Evolutionary conservation across 2,888 invertebrate species (phyloP), one percentile per base, ranked within the genome.

Genomic region (Carcina quercana): DNA sequence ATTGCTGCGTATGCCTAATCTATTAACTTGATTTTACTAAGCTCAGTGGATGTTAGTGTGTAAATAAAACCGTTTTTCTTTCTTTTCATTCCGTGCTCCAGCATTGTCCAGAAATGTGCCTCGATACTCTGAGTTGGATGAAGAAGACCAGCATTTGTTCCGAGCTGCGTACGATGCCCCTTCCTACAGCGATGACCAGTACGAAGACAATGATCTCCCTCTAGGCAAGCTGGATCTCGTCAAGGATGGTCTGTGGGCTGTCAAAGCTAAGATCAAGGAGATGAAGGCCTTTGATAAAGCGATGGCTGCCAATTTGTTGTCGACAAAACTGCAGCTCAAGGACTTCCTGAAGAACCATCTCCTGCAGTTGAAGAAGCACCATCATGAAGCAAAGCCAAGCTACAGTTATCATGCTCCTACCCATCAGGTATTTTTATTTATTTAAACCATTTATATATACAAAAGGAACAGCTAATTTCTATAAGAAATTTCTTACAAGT

Each of bases 251-350:
- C 45, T 82, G 35, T 82, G 78, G 80, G 71, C 66, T 1, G 34
- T 82, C 19, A 79, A 79, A 36, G 67, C 79, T 0, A 76, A 80
- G 43, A 47, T 82, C 5, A 71, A 74, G 14, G 72, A 82, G 33
- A 42, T 82, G 5, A 74, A 73, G 38, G 74, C 68, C 0, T 78
- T 82, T 39, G 68, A 75, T 35, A 79, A 75, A 28, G 78, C 80
- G 1, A 44, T 83, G 22, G 69, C 65, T 0, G 79, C 78, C 0
- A 78, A 75, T 38, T 50, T 83, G 30, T 45, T 79, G 14, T 43
- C 65, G 1, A 78, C 80, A 0, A 80, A 79, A 38, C 40, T 80
- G 2, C 72, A 72, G 41, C 41, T 83, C 3, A 80, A 83, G 31
- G 76, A 80, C 15, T 35, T 82, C 5, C 17, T 76, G 5, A 56